phyloP scores from a whole-genome alignment of 2,888 invertebrate species.

The Caenorhabditis uteleia region DNA sequence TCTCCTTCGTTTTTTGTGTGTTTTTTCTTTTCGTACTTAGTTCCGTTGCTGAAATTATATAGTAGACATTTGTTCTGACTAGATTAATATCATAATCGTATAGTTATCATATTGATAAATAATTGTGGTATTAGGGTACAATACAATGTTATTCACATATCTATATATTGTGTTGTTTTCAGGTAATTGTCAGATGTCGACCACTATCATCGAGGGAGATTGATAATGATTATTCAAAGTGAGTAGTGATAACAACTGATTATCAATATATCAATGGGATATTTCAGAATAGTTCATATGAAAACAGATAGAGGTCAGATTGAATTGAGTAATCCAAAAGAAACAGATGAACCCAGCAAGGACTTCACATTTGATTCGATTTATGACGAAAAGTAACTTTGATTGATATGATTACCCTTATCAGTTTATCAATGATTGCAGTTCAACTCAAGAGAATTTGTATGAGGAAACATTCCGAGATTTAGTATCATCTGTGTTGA shows the following conservation, averaged over 20 bases:
- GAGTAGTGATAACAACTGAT: slow-evolving; percentile 8
- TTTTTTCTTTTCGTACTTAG: no score
- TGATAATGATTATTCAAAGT: slow-evolving; percentile 75
- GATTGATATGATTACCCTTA: neutral
- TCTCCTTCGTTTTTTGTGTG: no score
- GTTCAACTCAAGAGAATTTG: slow-evolving; percentile 86
- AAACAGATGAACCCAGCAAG: slow-evolving; percentile 77
- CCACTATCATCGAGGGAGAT: slow-evolving; percentile 89
- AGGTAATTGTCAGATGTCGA: slow-evolving; percentile 94
- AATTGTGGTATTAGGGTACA: slow-evolving; percentile 2
- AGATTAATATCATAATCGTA: no score
- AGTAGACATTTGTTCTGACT: no score
- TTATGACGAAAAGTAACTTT: slow-evolving; percentile 82
- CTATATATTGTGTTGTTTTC: slow-evolving; percentile 72
- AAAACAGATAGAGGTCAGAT: slow-evolving; percentile 86
- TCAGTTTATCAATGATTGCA: slow-evolving; percentile 67
- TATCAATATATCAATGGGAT: neutral
- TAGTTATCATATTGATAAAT: no score
- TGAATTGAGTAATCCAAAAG: slow-evolving; percentile 85
- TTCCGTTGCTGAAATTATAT: no score
- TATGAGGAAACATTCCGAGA: slow-evolving; percentile 96
- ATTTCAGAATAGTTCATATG: slow-evolving; percentile 79
- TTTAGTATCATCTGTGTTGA: slow-evolving; percentile 89
- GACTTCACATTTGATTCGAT: slow-evolving; percentile 97
- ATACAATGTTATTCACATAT: neutral